These are phyloP conservation scores for Condylura cristata DNA, from an alignment of 2,113 vertebrate species.

Conservation along the genomic window DNA sequence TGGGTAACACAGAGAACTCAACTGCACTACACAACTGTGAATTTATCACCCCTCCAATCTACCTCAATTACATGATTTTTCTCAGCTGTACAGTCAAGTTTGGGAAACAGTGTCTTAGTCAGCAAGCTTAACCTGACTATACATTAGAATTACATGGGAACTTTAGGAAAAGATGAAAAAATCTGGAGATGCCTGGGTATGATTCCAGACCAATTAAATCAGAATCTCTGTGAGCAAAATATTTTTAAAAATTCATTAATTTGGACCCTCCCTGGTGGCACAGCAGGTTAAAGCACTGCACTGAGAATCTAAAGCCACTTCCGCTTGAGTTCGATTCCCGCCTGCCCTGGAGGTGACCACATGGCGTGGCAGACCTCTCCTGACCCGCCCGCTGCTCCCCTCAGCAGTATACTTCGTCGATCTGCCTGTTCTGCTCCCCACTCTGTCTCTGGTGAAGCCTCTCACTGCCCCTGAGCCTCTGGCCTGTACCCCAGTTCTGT, in stretches of 20 bases:
- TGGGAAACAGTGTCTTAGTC: not conserved
- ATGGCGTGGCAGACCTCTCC: too few relatives aligned
- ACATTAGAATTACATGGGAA: not conserved
- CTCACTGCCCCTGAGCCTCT: too few relatives aligned
- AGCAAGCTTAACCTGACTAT: not conserved
- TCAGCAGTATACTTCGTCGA: too few relatives aligned
- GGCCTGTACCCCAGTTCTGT: too few relatives aligned
- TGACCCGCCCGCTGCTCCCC: too few relatives aligned
- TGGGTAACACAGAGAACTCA: not conserved
- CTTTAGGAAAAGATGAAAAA: not conserved
- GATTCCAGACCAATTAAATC: not conserved
- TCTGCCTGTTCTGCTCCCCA: too few relatives aligned
- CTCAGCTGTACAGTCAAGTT: not conserved
- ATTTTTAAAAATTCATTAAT: not conserved
- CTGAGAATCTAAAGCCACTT: too few relatives aligned
- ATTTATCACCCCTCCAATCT: not conserved
- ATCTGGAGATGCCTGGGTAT: not conserved
- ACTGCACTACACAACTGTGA: not conserved
- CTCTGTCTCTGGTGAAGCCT: too few relatives aligned
- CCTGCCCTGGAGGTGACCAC: too few relatives aligned
- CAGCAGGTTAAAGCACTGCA: too few relatives aligned
- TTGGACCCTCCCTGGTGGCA: too few relatives aligned
- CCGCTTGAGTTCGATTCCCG: too few relatives aligned
- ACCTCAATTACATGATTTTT: not conserved
- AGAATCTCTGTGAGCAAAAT: not conserved